Percentiles rank a stretch among this genome's conserved stretches.
These are phyloP conservation scores for Caenorhabditis drosophilae DNA, from an alignment of 2,888 invertebrate species.

Conservation along the genomic window DNA sequence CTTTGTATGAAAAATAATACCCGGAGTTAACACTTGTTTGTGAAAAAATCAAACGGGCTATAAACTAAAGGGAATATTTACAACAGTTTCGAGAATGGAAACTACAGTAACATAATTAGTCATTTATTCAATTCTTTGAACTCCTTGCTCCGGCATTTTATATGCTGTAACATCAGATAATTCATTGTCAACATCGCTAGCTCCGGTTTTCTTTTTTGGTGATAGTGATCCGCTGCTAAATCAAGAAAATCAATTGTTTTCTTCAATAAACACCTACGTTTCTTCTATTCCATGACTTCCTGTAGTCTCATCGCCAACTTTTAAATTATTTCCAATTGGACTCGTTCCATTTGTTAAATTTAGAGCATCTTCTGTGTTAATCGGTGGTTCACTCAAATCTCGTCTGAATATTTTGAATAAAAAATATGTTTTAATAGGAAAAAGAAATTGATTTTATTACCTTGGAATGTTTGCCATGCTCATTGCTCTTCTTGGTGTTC, in stretches of 20 bases:
- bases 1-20: too few relatives aligned
- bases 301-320: neutral
- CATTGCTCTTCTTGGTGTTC: slow-evolving; percentile 44
- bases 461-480: slow-evolving; percentile 52
- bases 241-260: too few relatives aligned
- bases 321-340: neutral
- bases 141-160: slow-evolving; percentile 56
- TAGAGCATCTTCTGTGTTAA: slow-evolving; percentile 21
- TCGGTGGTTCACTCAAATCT: slow-evolving; percentile 52
- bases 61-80: too few relatives aligned
- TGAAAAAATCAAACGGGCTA: neutral
- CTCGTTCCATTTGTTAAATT: neutral
- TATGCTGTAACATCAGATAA: slow-evolving; percentile 51
- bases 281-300: too few relatives aligned
- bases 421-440: too few relatives aligned
- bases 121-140: slow-evolving; percentile 50
- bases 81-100: neutral
- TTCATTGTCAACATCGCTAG: slow-evolving; percentile 28
- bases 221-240: slow-evolving; percentile 7
- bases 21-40: neutral
- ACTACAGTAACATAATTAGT: neutral
- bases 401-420: slow-evolving; percentile 36
- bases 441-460: slow-evolving; percentile 15
- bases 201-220: slow-evolving; percentile 42
- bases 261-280: too few relatives aligned